These are phyloP conservation scores for Gortyna flavago DNA, from an alignment of 2,888 invertebrate genomes.

Conservation along the genomic window DNA sequence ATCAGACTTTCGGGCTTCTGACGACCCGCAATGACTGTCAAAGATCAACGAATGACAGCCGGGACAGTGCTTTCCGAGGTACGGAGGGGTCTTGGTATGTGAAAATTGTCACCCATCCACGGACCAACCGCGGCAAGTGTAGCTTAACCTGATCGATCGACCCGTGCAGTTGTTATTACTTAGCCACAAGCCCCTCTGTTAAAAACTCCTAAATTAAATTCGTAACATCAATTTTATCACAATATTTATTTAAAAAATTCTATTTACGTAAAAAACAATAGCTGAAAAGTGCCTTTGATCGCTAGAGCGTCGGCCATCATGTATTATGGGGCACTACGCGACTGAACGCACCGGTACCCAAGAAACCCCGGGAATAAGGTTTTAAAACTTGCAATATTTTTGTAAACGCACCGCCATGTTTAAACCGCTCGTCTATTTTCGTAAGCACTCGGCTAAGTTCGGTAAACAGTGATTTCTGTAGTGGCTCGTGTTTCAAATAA, in stretches of 20 bases:
- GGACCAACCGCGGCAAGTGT: background rate
- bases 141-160: background rate
- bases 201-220: background rate
- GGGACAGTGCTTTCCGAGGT: background rate
- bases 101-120: background rate
- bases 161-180: no score
- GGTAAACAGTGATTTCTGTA: slow-evolving; percentile 30
- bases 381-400: slow-evolving; percentile 46
- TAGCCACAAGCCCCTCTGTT: background rate
- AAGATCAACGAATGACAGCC: background rate
- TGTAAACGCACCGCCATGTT: slow-evolving; percentile 41
- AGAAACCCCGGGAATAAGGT: slow-evolving; percentile 33
- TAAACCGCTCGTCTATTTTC: slow-evolving; percentile 44
- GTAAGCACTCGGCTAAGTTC: slow-evolving; percentile 37
- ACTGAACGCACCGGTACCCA: slow-evolving; percentile 64
- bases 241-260: slow-evolving; percentile 43
- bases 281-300: slow-evolving; percentile 59
- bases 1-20: background rate
- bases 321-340: slow-evolving; percentile 34
- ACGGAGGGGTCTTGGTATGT: background rate
- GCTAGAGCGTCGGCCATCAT: slow-evolving; percentile 48
- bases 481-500: slow-evolving; percentile 12
- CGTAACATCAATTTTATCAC: slow-evolving; percentile 21
- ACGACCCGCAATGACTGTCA: background rate
- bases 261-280: slow-evolving; percentile 57